These are phyloP conservation scores for Hemichromis elongatus DNA, from an alignment of 2,113 vertebrate genomes.

Conservation along the genomic window DNA sequence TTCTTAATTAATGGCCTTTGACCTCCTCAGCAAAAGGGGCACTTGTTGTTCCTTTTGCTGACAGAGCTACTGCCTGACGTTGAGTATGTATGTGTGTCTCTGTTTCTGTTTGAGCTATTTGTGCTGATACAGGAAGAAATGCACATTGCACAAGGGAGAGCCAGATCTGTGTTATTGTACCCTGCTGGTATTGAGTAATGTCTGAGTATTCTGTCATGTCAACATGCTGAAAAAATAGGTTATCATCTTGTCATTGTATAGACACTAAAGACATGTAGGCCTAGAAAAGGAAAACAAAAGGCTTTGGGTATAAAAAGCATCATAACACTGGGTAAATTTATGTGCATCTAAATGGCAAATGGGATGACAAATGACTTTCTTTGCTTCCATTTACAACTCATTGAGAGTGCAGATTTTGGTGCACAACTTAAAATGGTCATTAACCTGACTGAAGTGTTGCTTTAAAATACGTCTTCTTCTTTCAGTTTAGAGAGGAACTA, in stretches of 20 bases:
- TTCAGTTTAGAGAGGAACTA: background rate
- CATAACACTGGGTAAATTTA: background rate
- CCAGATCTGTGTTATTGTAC: conserved; percentile 19
- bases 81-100: background rate
- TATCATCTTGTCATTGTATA: conserved; percentile 25
- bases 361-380: background rate
- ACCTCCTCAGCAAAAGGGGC: background rate
- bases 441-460: background rate
- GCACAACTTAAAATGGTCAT: background rate
- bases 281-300: background rate
- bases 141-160: conserved; percentile 13
- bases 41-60: conserved; percentile 31
- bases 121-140: conserved; percentile 36
- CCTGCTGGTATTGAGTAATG: conserved; percentile 24
- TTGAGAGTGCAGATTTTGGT: background rate
- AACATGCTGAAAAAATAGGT: conserved; percentile 18
- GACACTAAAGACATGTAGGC: background rate
- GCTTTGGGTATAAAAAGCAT: background rate
- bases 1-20: background rate
- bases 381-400: background rate
- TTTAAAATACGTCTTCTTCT: background rate
- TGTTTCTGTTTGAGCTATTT: background rate
- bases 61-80: background rate
- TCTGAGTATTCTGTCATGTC: conserved; percentile 43
- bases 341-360: background rate